Conservation (phyloP, 1,140 invertebrate species). For the Pseudomyrmex cubaensis region DNA sequence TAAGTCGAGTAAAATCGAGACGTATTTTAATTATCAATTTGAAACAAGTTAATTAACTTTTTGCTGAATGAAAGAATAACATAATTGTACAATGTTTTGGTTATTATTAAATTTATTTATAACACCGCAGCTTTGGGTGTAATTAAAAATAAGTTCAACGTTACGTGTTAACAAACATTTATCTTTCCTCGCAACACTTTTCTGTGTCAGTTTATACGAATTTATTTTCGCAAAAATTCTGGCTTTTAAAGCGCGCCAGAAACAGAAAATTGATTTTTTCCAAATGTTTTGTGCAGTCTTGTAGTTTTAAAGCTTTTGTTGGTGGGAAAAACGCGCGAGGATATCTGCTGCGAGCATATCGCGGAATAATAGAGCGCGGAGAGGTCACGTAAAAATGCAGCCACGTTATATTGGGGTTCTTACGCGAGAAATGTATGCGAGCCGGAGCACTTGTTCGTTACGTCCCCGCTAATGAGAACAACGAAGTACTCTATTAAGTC, state of each 20-base stretch:
- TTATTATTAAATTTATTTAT: too few species aligned
- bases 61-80: too few species aligned
- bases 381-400: conserved; percentile 15
- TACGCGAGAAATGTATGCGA: conserved; percentile 63
- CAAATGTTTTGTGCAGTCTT: too few species aligned
- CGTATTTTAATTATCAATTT: too few species aligned
- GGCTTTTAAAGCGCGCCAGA: not conserved
- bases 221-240: not conserved
- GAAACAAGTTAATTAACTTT: too few species aligned
- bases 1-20: too few species aligned
- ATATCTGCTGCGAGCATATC: not conserved
- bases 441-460: conserved; percentile 69
- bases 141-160: too few species aligned
- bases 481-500: conserved; percentile 76
- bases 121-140: too few species aligned
- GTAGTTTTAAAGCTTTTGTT: not conserved
- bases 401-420: conserved; percentile 35
- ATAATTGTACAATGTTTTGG: too few species aligned
- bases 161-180: not conserved
- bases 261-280: not conserved
- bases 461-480: conserved; percentile 72
- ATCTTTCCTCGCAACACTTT: not conserved
- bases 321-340: not conserved
- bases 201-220: not conserved
- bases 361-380: conserved; percentile 1